Base-by-base conservation (phyloP, 2,888 invertebrate genomes). In the Pseudococcus longispinus region DNA sequence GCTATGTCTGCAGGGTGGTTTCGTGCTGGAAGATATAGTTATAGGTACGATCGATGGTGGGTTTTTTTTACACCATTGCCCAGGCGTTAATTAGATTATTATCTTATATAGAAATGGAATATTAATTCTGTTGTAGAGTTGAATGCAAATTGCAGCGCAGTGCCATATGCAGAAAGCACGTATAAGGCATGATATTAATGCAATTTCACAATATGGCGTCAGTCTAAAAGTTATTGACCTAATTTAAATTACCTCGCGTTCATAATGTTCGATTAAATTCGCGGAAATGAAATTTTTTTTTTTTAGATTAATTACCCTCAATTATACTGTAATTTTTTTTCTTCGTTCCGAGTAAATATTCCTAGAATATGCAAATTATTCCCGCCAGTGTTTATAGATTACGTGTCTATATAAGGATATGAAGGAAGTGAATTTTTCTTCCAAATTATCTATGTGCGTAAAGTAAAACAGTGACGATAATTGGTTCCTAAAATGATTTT, bases 201-300 rank as follows among this genome's bases (percentile, higher is more conserved):
- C 23, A 70, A 70, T 70, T 70, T 70, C 29, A 29, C 70, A 70
- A 70, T 70, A 70, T 70, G 32, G 29, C 29, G 29, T 70, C 29
- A 29, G 5, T 70, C 15, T 32, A 29, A 29, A 29, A 29, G 29
- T 29, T 70, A 29, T 70, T 70, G 70, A 70, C 70, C 70, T 29
- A 70, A 70, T 70, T 70, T 26, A 70, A 70, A 70, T 70, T 70
- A 60, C 60, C 60, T 60, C 60, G 60, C n/a, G 23, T 8, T 60
- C 4, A 8, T 70, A 29, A 70, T 29, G 13, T 37, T 37, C 37
- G 37, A 18, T 15, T 26, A 32, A 70, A 70, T 70, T 70, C 6
- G 18, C 13, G 70, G 32, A 70, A 70, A 65, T 65, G 70, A 29
- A 70, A 23, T 60, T 70, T 70, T 29, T 29, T 60, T 70, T 70